These are phyloP conservation scores for Girardia tigrina DNA, from an alignment of 2,888 invertebrate genomes.

Conservation along the genomic window DNA sequence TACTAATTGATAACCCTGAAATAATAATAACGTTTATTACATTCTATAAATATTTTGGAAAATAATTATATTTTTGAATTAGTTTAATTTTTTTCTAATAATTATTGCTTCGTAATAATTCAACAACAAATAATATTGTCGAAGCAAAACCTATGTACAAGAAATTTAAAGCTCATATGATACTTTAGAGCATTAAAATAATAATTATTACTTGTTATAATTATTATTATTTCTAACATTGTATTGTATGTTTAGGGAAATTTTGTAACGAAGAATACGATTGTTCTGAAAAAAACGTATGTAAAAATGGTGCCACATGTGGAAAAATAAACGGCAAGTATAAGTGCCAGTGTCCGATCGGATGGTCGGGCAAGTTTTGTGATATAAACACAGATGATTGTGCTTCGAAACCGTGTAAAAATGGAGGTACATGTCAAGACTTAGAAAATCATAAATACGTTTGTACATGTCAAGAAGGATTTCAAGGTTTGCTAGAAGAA, in stretches of 20 bases:
- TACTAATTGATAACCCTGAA: too few species aligned
- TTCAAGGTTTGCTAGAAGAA: not conserved
- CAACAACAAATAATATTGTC: too few species aligned
- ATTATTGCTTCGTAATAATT: too few species aligned
- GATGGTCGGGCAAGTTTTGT: constrained; percentile 31
- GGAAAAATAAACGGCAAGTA: constrained; percentile 16
- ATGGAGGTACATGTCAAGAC: constrained; percentile 21
- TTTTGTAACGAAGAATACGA: not conserved
- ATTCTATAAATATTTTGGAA: too few species aligned
- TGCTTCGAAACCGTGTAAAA: constrained; percentile 29
- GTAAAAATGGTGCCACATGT: constrained; percentile 30
- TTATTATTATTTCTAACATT: too few species aligned
- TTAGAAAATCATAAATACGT: constrained; percentile 19
- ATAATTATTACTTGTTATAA: too few species aligned
- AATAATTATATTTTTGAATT: too few species aligned
- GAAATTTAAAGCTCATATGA: too few species aligned
- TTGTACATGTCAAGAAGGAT: not conserved
- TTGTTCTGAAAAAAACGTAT: not conserved
- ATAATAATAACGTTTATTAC: too few species aligned
- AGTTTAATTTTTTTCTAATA: too few species aligned
- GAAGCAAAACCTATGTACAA: too few species aligned
- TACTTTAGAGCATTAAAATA: too few species aligned
- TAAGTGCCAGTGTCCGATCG: constrained; percentile 29
- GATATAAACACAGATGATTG: constrained; percentile 24
- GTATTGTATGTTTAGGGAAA: not conserved